Conservation (phyloP, 2,113 vertebrate species). For the Cranoglanis bouderius region DNA sequence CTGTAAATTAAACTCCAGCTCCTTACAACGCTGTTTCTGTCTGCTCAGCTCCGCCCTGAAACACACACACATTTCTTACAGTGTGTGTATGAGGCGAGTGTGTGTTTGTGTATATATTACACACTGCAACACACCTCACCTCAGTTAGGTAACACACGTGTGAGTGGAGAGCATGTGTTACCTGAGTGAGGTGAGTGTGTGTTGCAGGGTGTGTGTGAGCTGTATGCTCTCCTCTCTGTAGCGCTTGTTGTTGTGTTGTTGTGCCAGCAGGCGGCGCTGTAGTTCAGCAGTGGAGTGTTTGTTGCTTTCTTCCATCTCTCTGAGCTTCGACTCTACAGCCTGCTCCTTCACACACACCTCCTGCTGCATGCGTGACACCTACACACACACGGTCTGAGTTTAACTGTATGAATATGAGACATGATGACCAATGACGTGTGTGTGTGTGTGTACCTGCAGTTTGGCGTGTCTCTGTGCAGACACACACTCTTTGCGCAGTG, state of each 20-base stretch:
- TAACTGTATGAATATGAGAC: neutral
- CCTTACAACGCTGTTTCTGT: slow-evolving; percentile 83
- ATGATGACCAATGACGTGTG: neutral
- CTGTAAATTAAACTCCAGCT: slow-evolving; percentile 83
- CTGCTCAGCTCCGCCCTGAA: slow-evolving; percentile 83
- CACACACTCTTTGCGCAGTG: slow-evolving; percentile 75
- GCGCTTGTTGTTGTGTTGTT: slow-evolving; percentile 82
- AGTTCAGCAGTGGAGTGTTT: slow-evolving; percentile 78
- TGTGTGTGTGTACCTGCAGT: slow-evolving; percentile 76
- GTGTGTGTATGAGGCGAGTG: neutral
- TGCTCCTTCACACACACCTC: slow-evolving; percentile 83
- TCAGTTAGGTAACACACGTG: no score
- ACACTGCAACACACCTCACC: no score
- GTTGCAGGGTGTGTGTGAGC: slow-evolving; percentile 77
- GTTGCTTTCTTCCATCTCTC: slow-evolving; percentile 85
- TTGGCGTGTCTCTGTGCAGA: slow-evolving; percentile 84
- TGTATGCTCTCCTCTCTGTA: slow-evolving; percentile 89
- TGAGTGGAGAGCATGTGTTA: slow-evolving; percentile 53
- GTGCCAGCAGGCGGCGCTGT: slow-evolving; percentile 80
- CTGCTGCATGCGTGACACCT: slow-evolving; percentile 88
- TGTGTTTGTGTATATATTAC: neutral
- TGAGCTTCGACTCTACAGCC: slow-evolving; percentile 78
- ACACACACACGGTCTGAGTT: neutral
- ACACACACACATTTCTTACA: slow-evolving; percentile 23
- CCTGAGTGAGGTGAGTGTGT: slow-evolving; percentile 80